A percentile compares a stretch with the other conserved stretches of the same genome.
Conservation (phyloP, 2,888 invertebrate genomes). For the Tigriopus californicus region DNA sequence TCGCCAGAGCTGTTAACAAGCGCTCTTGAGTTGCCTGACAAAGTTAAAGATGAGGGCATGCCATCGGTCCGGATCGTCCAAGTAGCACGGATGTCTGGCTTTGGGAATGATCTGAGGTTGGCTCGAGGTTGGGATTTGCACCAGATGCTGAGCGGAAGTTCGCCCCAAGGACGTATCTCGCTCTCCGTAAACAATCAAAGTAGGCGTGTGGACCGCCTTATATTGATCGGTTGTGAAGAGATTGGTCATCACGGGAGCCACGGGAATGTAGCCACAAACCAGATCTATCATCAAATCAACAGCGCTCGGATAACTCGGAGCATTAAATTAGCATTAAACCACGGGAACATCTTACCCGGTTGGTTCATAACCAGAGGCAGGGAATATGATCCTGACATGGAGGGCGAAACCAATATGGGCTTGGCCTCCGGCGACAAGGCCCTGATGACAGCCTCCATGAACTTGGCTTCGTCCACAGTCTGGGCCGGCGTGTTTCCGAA, state of each 20-base stretch:
- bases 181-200: conserved; percentile 31
- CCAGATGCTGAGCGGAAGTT: conserved; percentile 24
- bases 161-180: conserved; percentile 27
- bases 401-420: conserved; percentile 31
- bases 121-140: conserved; percentile 26
- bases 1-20: no score
- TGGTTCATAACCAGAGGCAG: conserved; percentile 27
- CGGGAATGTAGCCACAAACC: conserved; percentile 28
- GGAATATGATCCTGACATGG: conserved; percentile 32
- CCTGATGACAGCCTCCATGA: background rate
- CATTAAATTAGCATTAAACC: background rate
- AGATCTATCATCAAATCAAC: conserved; percentile 15
- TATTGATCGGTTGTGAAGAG: conserved; percentile 5
- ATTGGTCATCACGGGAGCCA: conserved; percentile 28
- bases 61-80: conserved; percentile 29
- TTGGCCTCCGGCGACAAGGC: conserved; percentile 17
- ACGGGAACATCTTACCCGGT: no score
- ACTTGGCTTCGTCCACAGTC: background rate
- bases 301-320: background rate
- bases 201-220: conserved; percentile 26
- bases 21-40: background rate
- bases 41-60: conserved; percentile 30
- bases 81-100: conserved; percentile 31
- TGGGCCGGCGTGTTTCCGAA: background rate
- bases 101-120: conserved; percentile 25